phyloP scores from a whole-genome alignment of 2,113 vertebrate species.

The Mesembrinibis cayennensis region DNA sequence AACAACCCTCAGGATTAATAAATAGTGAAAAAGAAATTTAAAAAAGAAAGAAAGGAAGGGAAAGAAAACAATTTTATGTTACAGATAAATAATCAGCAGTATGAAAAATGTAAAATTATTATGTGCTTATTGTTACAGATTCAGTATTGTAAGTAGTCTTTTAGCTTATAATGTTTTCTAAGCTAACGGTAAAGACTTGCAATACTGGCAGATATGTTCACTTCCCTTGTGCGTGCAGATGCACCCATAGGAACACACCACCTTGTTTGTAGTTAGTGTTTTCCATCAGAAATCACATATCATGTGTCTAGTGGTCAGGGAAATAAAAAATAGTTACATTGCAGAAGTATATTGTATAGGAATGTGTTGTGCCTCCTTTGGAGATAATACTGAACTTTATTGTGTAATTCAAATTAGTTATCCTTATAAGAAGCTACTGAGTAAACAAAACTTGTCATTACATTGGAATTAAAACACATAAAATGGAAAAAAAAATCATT shows the following conservation, averaged over 20 bases:
- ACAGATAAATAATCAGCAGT: neutral
- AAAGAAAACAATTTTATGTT: neutral
- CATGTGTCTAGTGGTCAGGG: neutral
- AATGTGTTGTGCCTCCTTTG: neutral
- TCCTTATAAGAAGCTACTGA: neutral
- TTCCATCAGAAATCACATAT: neutral
- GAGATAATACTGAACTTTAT: neutral
- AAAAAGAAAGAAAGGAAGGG: neutral
- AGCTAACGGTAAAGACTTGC: neutral
- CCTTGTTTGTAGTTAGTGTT: neutral
- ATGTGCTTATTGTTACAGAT: neutral
- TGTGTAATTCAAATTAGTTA: neutral
- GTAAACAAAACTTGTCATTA: neutral
- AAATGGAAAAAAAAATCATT: neutral
- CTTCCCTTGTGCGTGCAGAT: rapidly evolving
- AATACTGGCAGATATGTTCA: neutral
- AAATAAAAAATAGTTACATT: neutral
- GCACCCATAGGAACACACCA: neutral
- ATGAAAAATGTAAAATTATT: neutral
- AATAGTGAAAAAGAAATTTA: neutral
- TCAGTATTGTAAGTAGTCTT: neutral
- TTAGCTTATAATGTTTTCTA: neutral
- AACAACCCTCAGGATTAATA: neutral
- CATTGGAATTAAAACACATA: neutral
- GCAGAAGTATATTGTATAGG: neutral